phyloP scores from a whole-genome alignment of 1,140 invertebrate genomes.

The Drosophila elegans region DNA sequence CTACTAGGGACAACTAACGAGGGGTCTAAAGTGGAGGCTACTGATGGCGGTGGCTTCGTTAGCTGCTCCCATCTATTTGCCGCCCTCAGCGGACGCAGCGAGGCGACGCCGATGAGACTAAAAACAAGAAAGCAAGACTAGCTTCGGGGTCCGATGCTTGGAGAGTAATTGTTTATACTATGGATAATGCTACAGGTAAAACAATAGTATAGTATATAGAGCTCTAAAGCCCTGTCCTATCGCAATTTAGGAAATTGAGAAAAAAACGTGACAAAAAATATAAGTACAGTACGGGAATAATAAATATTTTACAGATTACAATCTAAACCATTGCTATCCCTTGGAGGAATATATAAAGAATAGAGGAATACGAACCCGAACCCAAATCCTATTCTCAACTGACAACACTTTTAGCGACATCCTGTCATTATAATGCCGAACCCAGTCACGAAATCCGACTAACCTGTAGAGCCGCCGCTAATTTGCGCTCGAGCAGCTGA shows the following conservation, averaged over 20 bases:
- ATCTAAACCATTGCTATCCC: too few relatives aligned
- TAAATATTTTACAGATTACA: too few relatives aligned
- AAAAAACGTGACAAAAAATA: too few relatives aligned
- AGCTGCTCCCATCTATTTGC: slow-evolving; percentile 51
- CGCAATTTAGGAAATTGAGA: too few relatives aligned
- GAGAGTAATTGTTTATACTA: not conserved
- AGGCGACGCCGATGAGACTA: slow-evolving; percentile 58
- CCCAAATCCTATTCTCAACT: slow-evolving; percentile 47
- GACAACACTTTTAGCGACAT: slow-evolving; percentile 57
- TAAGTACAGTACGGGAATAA: too few relatives aligned
- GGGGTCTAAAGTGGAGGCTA: slow-evolving; percentile 36
- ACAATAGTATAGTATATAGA: too few relatives aligned
- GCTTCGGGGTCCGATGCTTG: slow-evolving; percentile 23
- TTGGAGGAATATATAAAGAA: too few relatives aligned
- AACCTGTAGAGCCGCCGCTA: slow-evolving; percentile 87
- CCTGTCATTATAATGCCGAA: not conserved
- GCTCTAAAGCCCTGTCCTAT: too few relatives aligned
- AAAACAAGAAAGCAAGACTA: slow-evolving; percentile 57
- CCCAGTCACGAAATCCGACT: slow-evolving; percentile 17
- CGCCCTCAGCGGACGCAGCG: slow-evolving; percentile 47
- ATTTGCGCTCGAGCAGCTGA: slow-evolving; percentile 89
- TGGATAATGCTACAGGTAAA: not conserved
- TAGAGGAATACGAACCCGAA: not conserved
- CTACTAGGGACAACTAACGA: slow-evolving; percentile 16
- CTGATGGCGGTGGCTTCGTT: slow-evolving; percentile 60